phyloP scores from a whole-genome alignment of 2,113 vertebrate species.

The Mirounga angustirostris region DNA sequence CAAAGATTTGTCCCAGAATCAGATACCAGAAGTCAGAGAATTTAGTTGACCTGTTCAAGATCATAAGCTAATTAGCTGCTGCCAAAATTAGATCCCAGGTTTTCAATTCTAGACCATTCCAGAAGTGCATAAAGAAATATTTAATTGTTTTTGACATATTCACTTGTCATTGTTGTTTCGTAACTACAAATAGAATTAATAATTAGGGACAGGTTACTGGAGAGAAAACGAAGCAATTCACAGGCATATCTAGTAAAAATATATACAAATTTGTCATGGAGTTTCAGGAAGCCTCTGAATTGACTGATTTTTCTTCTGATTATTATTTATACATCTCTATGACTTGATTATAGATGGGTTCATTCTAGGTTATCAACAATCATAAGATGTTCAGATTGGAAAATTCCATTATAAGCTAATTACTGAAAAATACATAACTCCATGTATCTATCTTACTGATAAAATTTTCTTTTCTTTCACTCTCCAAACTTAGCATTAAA shows the following conservation, averaged over 20 bases:
- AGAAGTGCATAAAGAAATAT: neutral
- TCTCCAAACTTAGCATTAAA: conserved; percentile 33
- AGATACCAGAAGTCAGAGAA: conserved; percentile 47
- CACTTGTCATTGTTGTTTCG: neutral
- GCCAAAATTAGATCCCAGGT: neutral
- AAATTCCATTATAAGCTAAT: conserved; percentile 35
- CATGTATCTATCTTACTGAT: neutral
- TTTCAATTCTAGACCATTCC: neutral
- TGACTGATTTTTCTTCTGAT: conserved; percentile 21
- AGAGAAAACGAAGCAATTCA: neutral
- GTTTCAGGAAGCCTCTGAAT: neutral
- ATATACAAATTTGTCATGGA: neutral
- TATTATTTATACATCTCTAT: neutral
- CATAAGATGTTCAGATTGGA: neutral
- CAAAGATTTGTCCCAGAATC: conserved; percentile 13
- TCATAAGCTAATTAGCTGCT: neutral
- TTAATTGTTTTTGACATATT: neutral
- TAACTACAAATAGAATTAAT: neutral
- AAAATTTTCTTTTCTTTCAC: conserved; percentile 1
- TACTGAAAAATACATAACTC: neutral
- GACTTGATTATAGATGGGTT: neutral
- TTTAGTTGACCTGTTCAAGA: conserved; percentile 11
- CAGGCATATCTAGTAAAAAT: neutral
- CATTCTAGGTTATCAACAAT: neutral
- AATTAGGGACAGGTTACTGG: neutral